phyloP scores from a whole-genome alignment of 2,797 vertebrate genomes.

The Allobates femoralis region DNA sequence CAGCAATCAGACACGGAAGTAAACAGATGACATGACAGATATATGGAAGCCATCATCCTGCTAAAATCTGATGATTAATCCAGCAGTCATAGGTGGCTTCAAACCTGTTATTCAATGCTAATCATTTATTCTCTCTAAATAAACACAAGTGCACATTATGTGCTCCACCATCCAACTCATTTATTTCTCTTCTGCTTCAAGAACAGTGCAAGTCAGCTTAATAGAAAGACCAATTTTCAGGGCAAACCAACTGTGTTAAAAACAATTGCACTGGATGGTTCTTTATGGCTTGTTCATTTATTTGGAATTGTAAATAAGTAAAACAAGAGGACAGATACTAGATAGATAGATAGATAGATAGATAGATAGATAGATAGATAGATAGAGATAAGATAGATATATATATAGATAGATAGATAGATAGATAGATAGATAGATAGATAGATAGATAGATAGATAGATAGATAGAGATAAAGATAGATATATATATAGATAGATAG shows the following conservation, averaged over 20 bases:
- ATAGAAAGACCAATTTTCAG: slow-evolving; percentile 51
- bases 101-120: slow-evolving; percentile 46
- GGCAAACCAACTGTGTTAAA: slow-evolving; percentile 53
- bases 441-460: too few relatives aligned
- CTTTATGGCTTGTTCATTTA: slow-evolving; percentile 35
- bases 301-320: slow-evolving; percentile 15
- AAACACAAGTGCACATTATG: slow-evolving; percentile 48
- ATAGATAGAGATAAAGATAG: too few relatives aligned
- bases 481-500: too few relatives aligned
- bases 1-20: background rate
- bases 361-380: background rate
- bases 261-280: slow-evolving; percentile 36
- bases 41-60: background rate
- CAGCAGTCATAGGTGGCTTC: slow-evolving; percentile 8
- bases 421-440: too few relatives aligned
- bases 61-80: slow-evolving; percentile 35
- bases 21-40: slow-evolving; percentile 20
- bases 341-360: background rate
- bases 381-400: background rate
- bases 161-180: slow-evolving; percentile 45
- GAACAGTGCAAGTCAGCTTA: slow-evolving; percentile 33
- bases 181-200: slow-evolving; percentile 50
- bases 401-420: background rate
- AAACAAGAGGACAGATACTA: background rate
- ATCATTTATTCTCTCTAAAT: slow-evolving; percentile 50